Evolutionary conservation across 2,113 vertebrate genomes (phyloP).

Genomic region (Menidia beryllina): DNA sequence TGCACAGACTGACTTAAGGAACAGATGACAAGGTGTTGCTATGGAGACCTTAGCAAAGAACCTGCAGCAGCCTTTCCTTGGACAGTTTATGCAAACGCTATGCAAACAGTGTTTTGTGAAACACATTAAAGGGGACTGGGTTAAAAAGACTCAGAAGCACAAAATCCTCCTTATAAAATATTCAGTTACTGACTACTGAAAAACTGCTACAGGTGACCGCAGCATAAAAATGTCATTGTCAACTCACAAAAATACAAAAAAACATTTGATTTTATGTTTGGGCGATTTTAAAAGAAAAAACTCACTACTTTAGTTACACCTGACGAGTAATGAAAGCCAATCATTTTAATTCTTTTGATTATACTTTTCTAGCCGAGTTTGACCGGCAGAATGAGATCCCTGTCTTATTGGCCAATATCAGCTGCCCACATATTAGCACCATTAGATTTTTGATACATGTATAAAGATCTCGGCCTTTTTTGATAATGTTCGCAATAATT

Average conservation of each 20-base stretch:
- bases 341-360: no score
- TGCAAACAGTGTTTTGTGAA: conserved; percentile 35
- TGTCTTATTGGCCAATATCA: neutral
- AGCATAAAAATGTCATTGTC: no score
- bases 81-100: conserved; percentile 67
- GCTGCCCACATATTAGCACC: neutral
- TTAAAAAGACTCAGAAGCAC: conserved; percentile 31
- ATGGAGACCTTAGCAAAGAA: conserved; percentile 75
- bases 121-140: conserved; percentile 45
- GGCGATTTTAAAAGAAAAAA: no score
- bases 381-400: neutral
- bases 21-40: conserved; percentile 79
- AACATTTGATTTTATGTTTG: neutral
- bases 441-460: no score
- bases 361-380: no score
- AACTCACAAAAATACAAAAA: neutral
- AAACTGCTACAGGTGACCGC: neutral
- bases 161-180: conserved; percentile 2
- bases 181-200: neutral
- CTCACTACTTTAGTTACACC: no score
- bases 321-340: no score
- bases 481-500: no score
- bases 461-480: no score
- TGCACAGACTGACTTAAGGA: conserved; percentile 70
- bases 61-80: conserved; percentile 58